A percentile compares a stretch with the other conserved stretches of the same genome.
phyloP scores from a whole-genome alignment of 1,140 invertebrate species.

The Tribolium castaneum region DNA sequence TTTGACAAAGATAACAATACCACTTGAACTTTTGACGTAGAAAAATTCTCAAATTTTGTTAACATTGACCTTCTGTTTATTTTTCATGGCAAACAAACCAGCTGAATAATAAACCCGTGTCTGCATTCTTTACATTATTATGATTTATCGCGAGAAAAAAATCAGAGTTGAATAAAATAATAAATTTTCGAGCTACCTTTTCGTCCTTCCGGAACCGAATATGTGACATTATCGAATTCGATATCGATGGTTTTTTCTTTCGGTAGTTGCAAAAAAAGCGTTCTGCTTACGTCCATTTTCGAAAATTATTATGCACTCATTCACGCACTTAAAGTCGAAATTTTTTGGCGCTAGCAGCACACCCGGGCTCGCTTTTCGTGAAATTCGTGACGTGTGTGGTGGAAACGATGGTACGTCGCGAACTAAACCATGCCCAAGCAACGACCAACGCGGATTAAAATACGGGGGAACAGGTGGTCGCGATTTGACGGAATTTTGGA shows the following conservation, averaged over 20 bases:
- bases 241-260: slow-evolving; percentile 42
- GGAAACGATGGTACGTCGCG: not conserved
- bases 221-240: slow-evolving; percentile 45
- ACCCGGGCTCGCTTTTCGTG: no score
- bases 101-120: not conserved
- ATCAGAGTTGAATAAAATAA: no score
- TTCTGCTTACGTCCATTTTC: slow-evolving; percentile 12
- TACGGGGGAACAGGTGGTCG: not conserved
- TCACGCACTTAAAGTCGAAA: not conserved
- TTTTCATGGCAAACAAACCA: not conserved
- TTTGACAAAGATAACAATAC: not conserved
- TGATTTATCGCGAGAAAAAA: not conserved
- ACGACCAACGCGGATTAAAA: not conserved
- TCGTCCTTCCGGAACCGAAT: slow-evolving; percentile 15
- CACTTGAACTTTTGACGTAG: not conserved
- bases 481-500: not conserved
- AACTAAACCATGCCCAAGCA: not conserved
- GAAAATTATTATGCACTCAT: not conserved
- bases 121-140: not conserved
- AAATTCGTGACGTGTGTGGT: not conserved
- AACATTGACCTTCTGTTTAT: not conserved
- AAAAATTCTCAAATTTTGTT: not conserved
- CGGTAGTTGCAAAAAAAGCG: not conserved
- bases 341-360: not conserved
- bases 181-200: not conserved